These are phyloP conservation scores for Sitta europaea DNA, from an alignment of 2,113 vertebrate species.

Conservation along the genomic window DNA sequence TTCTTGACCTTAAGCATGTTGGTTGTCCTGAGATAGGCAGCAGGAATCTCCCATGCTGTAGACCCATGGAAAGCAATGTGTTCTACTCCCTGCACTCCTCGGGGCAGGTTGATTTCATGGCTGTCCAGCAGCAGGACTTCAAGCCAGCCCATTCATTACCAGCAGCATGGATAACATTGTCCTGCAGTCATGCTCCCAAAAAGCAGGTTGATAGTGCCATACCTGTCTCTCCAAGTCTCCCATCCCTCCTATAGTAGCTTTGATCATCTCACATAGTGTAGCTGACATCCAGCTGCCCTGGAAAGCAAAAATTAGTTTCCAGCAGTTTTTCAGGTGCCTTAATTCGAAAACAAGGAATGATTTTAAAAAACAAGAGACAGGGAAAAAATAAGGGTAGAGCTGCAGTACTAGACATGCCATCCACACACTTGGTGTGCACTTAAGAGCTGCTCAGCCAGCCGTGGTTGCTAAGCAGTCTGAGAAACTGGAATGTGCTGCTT, in stretches of 20 bases:
- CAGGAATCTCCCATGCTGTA: neutral
- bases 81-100: neutral
- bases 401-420: neutral
- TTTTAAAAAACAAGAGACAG: neutral
- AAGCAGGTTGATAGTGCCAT: neutral
- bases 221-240: neutral
- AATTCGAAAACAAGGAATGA: conserved; percentile 32
- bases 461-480: conserved; percentile 69
- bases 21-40: neutral
- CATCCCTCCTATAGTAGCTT: neutral
- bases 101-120: neutral
- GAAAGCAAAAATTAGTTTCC: conserved; percentile 9
- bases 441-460: neutral
- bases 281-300: neutral
- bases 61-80: neutral
- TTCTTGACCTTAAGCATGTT: neutral
- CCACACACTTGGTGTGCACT: neutral
- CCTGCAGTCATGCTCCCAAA: neutral
- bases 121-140: neutral
- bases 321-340: neutral
- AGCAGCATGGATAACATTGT: neutral
- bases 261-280: neutral
- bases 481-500: conserved; percentile 51
- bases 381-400: neutral
- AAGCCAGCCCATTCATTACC: neutral